phyloP scores from a whole-genome alignment of 1,140 invertebrate species.

The Pseudomyrmex pallidus region DNA sequence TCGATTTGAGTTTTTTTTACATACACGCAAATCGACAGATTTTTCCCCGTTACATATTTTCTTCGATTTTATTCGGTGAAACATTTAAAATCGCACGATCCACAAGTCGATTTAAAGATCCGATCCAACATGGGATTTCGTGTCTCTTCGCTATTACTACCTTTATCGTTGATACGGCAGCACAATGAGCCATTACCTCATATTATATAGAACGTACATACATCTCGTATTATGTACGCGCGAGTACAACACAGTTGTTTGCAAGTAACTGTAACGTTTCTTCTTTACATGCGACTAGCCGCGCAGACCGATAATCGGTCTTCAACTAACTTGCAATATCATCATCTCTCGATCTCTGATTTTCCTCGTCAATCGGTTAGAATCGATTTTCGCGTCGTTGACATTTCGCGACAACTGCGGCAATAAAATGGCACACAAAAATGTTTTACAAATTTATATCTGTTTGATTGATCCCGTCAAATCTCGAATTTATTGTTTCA shows the following conservation, averaged over 20 bases:
- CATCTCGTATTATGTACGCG: slow-evolving; percentile 61
- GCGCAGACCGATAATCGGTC: slow-evolving; percentile 34
- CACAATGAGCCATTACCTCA: slow-evolving; percentile 51
- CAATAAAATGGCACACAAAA: background rate
- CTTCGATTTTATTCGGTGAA: too few species aligned
- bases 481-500: too few species aligned
- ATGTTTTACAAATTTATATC: background rate
- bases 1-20: background rate
- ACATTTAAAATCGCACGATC: slow-evolving; percentile 10
- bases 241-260: slow-evolving; percentile 59
- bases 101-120: slow-evolving; percentile 28
- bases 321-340: slow-evolving; percentile 30
- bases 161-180: slow-evolving; percentile 32
- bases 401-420: background rate
- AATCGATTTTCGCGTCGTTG: slow-evolving; percentile 16
- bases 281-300: slow-evolving; percentile 43
- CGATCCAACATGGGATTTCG: slow-evolving; percentile 14
- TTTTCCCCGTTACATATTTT: too few species aligned
- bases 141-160: slow-evolving; percentile 11
- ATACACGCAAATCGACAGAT: background rate
- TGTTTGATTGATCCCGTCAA: background rate
- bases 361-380: slow-evolving; percentile 14
- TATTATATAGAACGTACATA: slow-evolving; percentile 50
- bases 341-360: slow-evolving; percentile 22
- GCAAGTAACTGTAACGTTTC: slow-evolving; percentile 61